A percentile compares a stretch with the other conserved stretches of the same genome.
These are phyloP conservation scores for Poecilia wingei DNA, from an alignment of 2,797 vertebrate species.

Conservation along the genomic window DNA sequence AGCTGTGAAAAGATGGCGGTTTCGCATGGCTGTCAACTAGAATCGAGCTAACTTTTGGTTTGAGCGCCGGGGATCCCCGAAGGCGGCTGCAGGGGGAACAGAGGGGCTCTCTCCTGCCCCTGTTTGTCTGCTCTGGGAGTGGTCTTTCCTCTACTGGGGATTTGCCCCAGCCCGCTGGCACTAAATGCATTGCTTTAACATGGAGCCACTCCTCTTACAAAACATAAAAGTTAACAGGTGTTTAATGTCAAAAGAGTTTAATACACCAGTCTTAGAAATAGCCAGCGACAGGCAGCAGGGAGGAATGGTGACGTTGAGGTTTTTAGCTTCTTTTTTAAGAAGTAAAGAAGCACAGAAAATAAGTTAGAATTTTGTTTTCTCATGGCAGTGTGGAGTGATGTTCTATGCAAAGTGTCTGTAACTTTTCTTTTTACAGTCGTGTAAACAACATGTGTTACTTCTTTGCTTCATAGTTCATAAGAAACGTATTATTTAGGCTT, in stretches of 20 bases:
- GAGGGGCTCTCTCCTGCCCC: constrained; percentile 48
- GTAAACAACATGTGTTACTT: constrained; percentile 11
- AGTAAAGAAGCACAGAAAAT: constrained; percentile 7
- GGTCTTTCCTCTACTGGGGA: constrained; percentile 79
- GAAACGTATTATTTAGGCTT: not conserved
- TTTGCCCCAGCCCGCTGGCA: constrained; percentile 62
- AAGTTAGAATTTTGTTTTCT: constrained; percentile 15
- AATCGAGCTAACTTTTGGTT: constrained; percentile 55
- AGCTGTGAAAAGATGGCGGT: constrained; percentile 66
- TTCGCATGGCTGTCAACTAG: constrained; percentile 69
- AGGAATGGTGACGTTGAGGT: constrained; percentile 38
- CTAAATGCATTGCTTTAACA: constrained; percentile 70
- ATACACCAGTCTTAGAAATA: constrained; percentile 64
- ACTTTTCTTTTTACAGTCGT: not conserved
- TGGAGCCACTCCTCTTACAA: constrained; percentile 74
- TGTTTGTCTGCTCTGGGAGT: constrained; percentile 64
- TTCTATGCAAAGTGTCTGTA: constrained; percentile 9
- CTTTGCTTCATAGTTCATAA: not conserved
- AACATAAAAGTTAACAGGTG: constrained; percentile 83
- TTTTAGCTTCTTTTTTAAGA: constrained; percentile 1
- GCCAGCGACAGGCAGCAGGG: constrained; percentile 67
- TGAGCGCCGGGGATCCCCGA: constrained; percentile 51
- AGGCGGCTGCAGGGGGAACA: constrained; percentile 49
- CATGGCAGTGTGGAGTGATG: not conserved
- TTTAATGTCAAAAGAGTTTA: constrained; percentile 79